Percentiles rank a stretch among this genome's conserved stretches.
Evolutionary conservation across 37 sponge, comb jelly and placozoan genomes (phyloP).

Genomic region (Dysidea cf. avara): DNA sequence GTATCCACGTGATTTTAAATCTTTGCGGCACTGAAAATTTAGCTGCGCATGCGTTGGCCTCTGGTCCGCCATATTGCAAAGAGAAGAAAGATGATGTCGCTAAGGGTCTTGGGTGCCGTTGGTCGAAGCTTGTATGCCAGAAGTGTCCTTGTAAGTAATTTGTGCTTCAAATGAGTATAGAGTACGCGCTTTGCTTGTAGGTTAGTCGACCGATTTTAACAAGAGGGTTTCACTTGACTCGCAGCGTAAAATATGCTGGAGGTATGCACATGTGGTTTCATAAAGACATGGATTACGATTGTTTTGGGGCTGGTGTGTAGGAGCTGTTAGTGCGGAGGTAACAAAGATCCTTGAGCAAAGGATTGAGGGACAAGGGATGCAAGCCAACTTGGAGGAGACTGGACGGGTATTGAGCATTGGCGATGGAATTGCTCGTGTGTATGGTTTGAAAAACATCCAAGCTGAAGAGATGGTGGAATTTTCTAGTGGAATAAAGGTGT

Average conservation of each 20-base stretch:
- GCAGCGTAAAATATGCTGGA: conserved; percentile 31
- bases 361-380: conserved; percentile 80
- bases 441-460: conserved; percentile 99
- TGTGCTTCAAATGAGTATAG: neutral
- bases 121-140: conserved; percentile 22
- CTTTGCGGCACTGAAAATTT: no score
- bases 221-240: conserved; percentile 1
- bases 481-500: conserved; percentile 90
- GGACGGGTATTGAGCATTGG: conserved; percentile 97
- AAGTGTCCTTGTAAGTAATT: conserved; percentile 11
- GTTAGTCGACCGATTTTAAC: conserved; percentile 13
- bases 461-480: conserved; percentile 99
- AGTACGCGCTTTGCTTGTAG: neutral
- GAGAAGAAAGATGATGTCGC: conserved; percentile 33
- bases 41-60: no score
- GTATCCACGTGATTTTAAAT: no score
- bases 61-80: no score
- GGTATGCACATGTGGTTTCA: conserved; percentile 19
- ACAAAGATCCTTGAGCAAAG: conserved; percentile 93
- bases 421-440: conserved; percentile 99
- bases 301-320: neutral
- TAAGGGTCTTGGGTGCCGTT: conserved; percentile 39
- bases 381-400: conserved; percentile 94
- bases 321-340: conserved; percentile 81
- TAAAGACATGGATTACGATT: no score